phyloP scores from a whole-genome alignment of 2,113 vertebrate species.

The Puffinus mauretanicus region DNA sequence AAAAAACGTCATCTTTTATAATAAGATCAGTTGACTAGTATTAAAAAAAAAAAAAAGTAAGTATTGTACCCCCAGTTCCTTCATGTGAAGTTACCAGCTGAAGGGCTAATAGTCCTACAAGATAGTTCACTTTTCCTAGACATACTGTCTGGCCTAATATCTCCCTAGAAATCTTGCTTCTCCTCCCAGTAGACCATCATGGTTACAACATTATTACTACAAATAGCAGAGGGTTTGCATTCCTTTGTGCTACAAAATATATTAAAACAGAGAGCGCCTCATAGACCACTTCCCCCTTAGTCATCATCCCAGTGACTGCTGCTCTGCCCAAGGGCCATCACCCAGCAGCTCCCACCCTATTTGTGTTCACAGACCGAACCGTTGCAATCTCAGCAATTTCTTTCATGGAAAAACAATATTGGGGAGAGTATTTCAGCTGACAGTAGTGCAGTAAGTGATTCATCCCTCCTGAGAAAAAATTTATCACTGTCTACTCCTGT shows the following conservation, averaged over 20 bases:
- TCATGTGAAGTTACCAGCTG: not conserved
- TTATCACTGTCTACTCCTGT: conserved; percentile 37
- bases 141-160: not conserved
- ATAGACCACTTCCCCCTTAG: not conserved
- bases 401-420: conserved; percentile 16
- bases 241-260: not conserved
- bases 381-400: not conserved
- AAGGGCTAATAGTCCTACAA: not conserved
- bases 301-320: not conserved
- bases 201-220: not conserved
- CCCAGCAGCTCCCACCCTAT: not conserved
- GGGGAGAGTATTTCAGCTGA: conserved; percentile 39
- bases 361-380: not conserved
- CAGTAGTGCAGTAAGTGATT: conserved; percentile 34
- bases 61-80: not conserved
- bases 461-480: conserved; percentile 32
- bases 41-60: not conserved
- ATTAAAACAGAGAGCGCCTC: not conserved
- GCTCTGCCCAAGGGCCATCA: not conserved
- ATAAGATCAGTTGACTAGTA: not conserved
- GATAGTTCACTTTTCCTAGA: not conserved
- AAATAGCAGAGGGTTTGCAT: not conserved
- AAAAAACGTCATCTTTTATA: not conserved
- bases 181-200: not conserved
- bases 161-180: not conserved